Percentiles rank a stretch among this genome's conserved stretches.
phyloP scores from a whole-genome alignment of 2,113 vertebrate species.

The Brevimyrus niger region DNA sequence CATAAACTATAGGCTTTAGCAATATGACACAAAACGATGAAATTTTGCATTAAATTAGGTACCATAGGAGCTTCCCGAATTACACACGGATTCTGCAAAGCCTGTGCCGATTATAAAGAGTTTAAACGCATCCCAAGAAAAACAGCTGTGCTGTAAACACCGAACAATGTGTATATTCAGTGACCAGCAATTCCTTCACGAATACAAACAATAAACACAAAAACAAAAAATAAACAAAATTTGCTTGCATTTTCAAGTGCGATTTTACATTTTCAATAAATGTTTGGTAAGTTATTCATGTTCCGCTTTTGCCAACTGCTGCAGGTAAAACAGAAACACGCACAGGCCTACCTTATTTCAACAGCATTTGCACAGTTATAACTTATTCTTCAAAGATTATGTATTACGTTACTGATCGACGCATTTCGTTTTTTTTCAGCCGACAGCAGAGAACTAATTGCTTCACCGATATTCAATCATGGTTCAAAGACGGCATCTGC shows the following conservation, averaged over 20 bases:
- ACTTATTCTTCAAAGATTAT: neutral
- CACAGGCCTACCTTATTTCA: neutral
- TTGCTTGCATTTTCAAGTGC: neutral
- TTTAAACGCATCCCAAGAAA: neutral
- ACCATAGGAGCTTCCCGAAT: neutral
- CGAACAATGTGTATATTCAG: neutral
- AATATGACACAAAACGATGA: neutral
- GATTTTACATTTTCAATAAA: neutral
- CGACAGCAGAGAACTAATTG: neutral
- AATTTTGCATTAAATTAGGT: neutral
- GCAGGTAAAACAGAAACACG: neutral
- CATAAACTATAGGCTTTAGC: neutral
- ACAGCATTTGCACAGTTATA: neutral
- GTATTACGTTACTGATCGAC: neutral
- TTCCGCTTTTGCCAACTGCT: neutral
- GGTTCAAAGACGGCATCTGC: neutral
- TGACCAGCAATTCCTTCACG: neutral
- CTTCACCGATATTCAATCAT: neutral
- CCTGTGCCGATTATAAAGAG: neutral
- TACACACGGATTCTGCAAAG: neutral
- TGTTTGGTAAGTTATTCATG: neutral
- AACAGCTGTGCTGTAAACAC: neutral
- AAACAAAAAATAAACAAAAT: neutral
- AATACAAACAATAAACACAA: neutral
- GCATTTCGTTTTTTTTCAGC: neutral